A percentile compares a stretch with the other conserved stretches of the same genome.
Evolutionary conservation across 1,140 invertebrate species (phyloP).

Genomic region (Pinna nobilis): DNA sequence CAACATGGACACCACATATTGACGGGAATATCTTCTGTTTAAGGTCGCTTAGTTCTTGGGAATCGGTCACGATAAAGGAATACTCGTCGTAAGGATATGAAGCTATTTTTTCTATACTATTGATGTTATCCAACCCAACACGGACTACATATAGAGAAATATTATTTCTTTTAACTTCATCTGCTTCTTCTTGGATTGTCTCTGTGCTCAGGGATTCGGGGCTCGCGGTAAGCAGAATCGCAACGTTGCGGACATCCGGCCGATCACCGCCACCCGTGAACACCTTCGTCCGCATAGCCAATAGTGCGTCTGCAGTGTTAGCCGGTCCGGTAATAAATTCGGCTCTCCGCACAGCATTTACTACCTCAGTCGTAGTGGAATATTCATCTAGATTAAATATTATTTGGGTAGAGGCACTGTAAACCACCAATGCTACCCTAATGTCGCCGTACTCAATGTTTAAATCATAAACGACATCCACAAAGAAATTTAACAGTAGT

Average conservation of each 20-base stretch:
- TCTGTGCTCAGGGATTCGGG: slow-evolving; percentile 25
- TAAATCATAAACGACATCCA: slow-evolving; percentile 3
- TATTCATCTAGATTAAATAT: slow-evolving; percentile 35
- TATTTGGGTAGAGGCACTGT: slow-evolving; percentile 35
- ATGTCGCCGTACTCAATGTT: slow-evolving; percentile 39
- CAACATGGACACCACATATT: too few species aligned
- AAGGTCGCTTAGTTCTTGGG: too few species aligned
- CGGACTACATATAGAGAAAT: slow-evolving; percentile 50
- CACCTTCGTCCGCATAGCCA: slow-evolving; percentile 46
- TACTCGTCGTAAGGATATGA: too few species aligned
- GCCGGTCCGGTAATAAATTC: slow-evolving; percentile 47
- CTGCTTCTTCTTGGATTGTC: slow-evolving; percentile 38
- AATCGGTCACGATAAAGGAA: too few species aligned
- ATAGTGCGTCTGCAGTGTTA: slow-evolving; percentile 60
- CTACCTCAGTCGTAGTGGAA: slow-evolving; percentile 2
- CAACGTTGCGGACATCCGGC: slow-evolving; percentile 52
- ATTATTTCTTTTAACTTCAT: slow-evolving; percentile 22
- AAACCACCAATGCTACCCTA: slow-evolving; percentile 37
- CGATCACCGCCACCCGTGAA: slow-evolving; percentile 55
- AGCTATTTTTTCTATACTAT: slow-evolving; percentile 13
- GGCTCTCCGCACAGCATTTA: slow-evolving; percentile 41
- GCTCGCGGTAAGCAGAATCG: slow-evolving; percentile 49
- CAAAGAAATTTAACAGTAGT: too few species aligned
- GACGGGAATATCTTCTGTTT: too few species aligned
- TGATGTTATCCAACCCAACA: slow-evolving; percentile 48